Evolutionary conservation across 2,113 vertebrate genomes (phyloP), one percentile per base, ranked within the genome.

Genomic region (Megalops atlanticus): DNA sequence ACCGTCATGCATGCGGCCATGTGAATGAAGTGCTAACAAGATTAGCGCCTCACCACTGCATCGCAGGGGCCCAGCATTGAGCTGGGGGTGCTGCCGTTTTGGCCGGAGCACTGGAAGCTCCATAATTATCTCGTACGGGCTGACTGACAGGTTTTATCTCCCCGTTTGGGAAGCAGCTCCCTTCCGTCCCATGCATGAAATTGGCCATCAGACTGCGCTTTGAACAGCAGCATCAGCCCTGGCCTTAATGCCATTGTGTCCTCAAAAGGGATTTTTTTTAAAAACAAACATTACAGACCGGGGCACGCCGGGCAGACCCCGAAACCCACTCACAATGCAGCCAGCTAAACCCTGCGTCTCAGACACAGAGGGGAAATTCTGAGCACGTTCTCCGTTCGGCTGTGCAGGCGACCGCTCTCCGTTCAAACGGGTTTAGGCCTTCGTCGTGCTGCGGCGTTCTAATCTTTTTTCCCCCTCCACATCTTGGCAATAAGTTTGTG

Each of bases 151-250:
- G 80, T 83, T 78, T 83, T 85, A 70, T 81, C 81, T 85, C 78
- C 69, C 82, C 68, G 82, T 80, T 74, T 58, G 69, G 79, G 82
- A 87, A 78, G 84, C 82, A 78, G 47, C 83, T 82, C 54, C 82
- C 52, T 74, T 80, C 83, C 83, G 73, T 84, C 84, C 78, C 81
- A 79, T 49, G 85, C 87, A 86, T 92, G 86, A 92, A 93, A 93
- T 92, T 87, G 84, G 85, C 52, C 77, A 87, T 92, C 88, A 90
- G 90, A 91, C 87, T 47, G 84, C 41, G 84, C 92, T 92, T 87
- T 84, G 79, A 85, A 88, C 86, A 85, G 89, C 85, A 88, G 85
- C 47, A 86, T 88, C 68, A 87, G 89, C 91, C 88, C 38, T 89
- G 72, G 33, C 82, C 58, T 83, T 85, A 90, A 90, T 81, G 54